Base-by-base conservation (phyloP, 2,797 vertebrate genomes). In the Poeciliopsis presidionis region DNA sequence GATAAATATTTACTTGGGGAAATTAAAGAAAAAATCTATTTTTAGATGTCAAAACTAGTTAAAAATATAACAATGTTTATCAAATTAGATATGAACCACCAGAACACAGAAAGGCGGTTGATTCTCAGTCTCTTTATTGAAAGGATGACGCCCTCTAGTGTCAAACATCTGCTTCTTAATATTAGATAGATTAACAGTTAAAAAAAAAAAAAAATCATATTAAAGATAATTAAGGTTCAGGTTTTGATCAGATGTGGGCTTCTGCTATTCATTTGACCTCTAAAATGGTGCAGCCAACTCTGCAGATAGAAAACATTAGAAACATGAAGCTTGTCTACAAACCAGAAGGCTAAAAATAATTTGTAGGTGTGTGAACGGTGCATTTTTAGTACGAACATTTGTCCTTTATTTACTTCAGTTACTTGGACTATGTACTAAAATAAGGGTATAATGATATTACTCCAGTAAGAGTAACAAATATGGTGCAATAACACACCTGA, bases 91-190 rank as follows among this genome's bases (percentile, higher is more conserved):
- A 45, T 59, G 28, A 80, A 84, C 65, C 76, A 72, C 61, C 61
- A 53, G 16, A 78, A 77, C 20, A 39, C 39, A 67, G 61, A 63
- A 45, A 76, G 49, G 63, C 6, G 53, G 25, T 12, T 41, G 30
- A 67, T 12, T 39, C 20, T 39, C 63, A 67, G 80, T 3, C 5
- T 33, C 18, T 65, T 81, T 13, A 74, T 43, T 87, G 79, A 84
- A 83, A 86, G 57, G 72, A 33, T 79, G 46, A 47, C 82, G 88
- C 90, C 90, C 89, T 89, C 93, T 93, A 87, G 91, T 87, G 94
- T 72, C 72, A 47, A 20, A 71, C 13, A 41, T 73, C 11, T 57
- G 11, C 74, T 18, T 30, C 69, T 8, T 41, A 67, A 22, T 41
- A 25, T 25, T 5, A 41, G 2, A 5, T 11, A 11, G 7, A 39